Conservation (phyloP, 2,888 invertebrate species). For the Andrena praecox region DNA sequence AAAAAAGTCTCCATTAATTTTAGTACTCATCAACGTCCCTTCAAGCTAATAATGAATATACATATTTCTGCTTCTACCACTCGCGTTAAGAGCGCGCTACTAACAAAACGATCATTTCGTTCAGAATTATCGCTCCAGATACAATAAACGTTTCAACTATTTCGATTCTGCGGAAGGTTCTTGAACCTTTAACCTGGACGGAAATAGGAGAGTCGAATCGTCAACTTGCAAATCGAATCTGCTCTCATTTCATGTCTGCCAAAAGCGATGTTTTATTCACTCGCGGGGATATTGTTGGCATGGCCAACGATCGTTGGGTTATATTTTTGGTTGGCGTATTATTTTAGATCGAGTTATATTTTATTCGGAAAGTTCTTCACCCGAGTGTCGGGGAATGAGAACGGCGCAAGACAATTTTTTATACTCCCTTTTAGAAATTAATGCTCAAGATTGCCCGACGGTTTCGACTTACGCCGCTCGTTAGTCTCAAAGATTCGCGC, state of each 20-base stretch:
- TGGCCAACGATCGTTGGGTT: neutral
- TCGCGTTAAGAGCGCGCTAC: neutral
- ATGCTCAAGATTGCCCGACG: neutral
- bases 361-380: neutral
- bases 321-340: constrained; percentile 14
- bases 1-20: constrained; percentile 24
- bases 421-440: neutral
- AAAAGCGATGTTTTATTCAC: constrained; percentile 53
- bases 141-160: constrained; percentile 22
- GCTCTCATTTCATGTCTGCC: constrained; percentile 56
- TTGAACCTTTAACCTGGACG: constrained; percentile 73
- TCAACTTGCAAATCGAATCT: constrained; percentile 57
- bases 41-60: neutral
- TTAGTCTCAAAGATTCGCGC: neutral
- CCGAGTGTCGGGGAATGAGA: neutral
- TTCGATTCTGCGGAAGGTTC: constrained; percentile 57
- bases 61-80: neutral
- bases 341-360: neutral
- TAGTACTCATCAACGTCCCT: neutral
- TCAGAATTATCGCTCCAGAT: neutral
- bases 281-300: constrained; percentile 38
- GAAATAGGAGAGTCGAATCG: constrained; percentile 67
- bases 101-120: neutral
- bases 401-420: neutral
- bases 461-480: neutral